A percentile compares a stretch with the other conserved stretches of the same genome.
These are phyloP conservation scores for Huso huso DNA, from an alignment of 2,797 vertebrate species.

Conservation along the genomic window DNA sequence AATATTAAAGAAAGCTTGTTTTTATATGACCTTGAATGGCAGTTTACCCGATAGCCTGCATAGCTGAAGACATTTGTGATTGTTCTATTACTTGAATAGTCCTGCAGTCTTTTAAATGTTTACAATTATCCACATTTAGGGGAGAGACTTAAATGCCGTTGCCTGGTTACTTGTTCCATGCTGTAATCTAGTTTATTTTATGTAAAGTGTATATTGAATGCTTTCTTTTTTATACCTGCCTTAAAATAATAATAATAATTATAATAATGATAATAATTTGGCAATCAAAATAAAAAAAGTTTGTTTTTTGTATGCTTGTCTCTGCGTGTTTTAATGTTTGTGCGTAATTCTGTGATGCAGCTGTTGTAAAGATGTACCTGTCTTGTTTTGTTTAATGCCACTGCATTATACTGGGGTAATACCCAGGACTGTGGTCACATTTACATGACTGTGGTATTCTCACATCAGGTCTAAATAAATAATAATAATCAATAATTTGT, in stretches of 20 bases:
- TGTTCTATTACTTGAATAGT: slow-evolving; percentile 95
- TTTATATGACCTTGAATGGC: slow-evolving; percentile 70
- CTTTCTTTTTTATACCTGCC: slow-evolving; percentile 99
- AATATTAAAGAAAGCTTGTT: slow-evolving; percentile 49
- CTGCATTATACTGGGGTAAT: no score
- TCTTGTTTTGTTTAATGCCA: no score
- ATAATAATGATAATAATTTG: slow-evolving; percentile 65
- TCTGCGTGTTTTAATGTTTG: slow-evolving; percentile 7
- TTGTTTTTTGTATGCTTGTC: slow-evolving; percentile 35
- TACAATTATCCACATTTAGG: slow-evolving; percentile 86
- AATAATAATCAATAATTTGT: no score
- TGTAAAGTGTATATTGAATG: slow-evolving; percentile 82
- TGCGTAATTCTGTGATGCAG: background rate
- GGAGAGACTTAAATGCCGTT: slow-evolving; percentile 79
- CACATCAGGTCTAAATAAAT: no score
- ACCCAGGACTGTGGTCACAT: no score
- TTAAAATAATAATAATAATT: slow-evolving; percentile 53
- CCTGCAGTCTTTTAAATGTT: slow-evolving; percentile 87
- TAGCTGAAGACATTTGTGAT: slow-evolving; percentile 79
- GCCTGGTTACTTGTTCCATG: slow-evolving; percentile 82
- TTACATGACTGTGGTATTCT: no score
- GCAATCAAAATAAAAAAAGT: slow-evolving; percentile 91
- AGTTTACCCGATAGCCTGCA: slow-evolving; percentile 71
- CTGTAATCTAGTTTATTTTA: slow-evolving; percentile 82
- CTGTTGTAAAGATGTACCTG: no score